Evolutionary conservation across 2,797 vertebrate species (phyloP).

Genomic region (Acanthornis magna): DNA sequence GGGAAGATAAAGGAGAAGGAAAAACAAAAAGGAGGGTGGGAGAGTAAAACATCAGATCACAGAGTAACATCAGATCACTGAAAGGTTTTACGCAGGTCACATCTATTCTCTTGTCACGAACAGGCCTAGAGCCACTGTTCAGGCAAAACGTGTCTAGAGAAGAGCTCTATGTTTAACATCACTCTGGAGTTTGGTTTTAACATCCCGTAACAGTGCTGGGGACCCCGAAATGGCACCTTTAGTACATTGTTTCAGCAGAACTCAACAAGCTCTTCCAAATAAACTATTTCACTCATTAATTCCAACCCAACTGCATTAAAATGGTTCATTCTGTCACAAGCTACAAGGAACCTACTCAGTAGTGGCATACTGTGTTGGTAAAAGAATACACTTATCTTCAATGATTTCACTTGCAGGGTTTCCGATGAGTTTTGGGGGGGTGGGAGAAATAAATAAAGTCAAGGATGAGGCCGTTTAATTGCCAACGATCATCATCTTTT

Average conservation of each 20-base stretch:
- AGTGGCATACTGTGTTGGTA: rapidly evolving
- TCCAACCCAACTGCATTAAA: neutral
- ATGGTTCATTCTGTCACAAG: neutral
- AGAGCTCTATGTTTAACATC: neutral
- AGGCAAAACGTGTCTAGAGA: neutral
- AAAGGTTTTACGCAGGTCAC: neutral
- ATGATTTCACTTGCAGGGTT: neutral
- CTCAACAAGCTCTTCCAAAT: neutral
- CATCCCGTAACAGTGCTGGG: neutral
- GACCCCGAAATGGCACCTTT: neutral
- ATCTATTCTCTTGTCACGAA: neutral
- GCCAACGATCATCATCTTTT: neutral
- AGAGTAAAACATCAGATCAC: neutral
- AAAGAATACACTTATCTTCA: neutral
- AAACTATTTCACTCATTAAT: neutral
- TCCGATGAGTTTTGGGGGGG: neutral
- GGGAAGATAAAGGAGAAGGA: neutral
- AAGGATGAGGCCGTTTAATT: neutral
- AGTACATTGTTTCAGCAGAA: neutral
- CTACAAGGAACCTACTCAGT: neutral
- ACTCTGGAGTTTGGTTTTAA: neutral
- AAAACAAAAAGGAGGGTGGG: neutral
- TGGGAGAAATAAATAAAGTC: neutral
- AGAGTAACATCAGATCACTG: neutral
- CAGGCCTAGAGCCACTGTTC: neutral